phyloP scores from a whole-genome alignment of 2,113 vertebrate genomes.

The Sorex araneus region DNA sequence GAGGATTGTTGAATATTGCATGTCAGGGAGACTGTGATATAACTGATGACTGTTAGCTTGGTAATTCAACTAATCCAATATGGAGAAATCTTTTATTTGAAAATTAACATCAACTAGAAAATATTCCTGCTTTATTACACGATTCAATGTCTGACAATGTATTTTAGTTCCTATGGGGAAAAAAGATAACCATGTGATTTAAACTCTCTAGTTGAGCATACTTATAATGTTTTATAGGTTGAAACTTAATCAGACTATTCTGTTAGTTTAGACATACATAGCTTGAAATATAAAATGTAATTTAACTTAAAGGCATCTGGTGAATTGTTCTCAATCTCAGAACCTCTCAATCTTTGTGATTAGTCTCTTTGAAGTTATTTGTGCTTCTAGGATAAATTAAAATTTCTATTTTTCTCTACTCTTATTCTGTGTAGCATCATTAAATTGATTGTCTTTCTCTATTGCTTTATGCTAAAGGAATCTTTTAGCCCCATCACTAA shows the following conservation, averaged over 20 bases:
- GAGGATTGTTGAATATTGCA: neutral
- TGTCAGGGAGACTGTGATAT: slow-evolving; percentile 6
- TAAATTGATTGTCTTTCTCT: slow-evolving; percentile 57
- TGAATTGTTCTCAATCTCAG: slow-evolving; percentile 50
- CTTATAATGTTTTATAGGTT: slow-evolving; percentile 53
- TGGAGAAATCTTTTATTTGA: slow-evolving; percentile 66
- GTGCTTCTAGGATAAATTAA: slow-evolving; percentile 24
- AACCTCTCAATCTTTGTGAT: slow-evolving; percentile 21
- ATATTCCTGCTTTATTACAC: slow-evolving; percentile 42
- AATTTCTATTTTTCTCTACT: slow-evolving; percentile 63
- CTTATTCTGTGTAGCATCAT: slow-evolving; percentile 62
- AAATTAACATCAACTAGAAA: slow-evolving; percentile 60
- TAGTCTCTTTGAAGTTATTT: slow-evolving; percentile 62
- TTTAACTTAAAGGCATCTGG: slow-evolving; percentile 45
- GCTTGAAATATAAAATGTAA: slow-evolving; percentile 56
- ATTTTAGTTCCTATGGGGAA: slow-evolving; percentile 68
- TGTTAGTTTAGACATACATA: slow-evolving; percentile 25
- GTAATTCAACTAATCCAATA: slow-evolving; percentile 50
- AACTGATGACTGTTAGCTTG: slow-evolving; percentile 54
- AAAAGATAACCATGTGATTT: slow-evolving; percentile 54
- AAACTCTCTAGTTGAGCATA: slow-evolving; percentile 24
- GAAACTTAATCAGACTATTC: slow-evolving; percentile 65
- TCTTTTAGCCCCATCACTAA: slow-evolving; percentile 46
- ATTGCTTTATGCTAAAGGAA: slow-evolving; percentile 42
- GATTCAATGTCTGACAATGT: slow-evolving; percentile 50